Conservation (phyloP, 2,888 invertebrate species). For the Acanthosepion lycidas region DNA sequence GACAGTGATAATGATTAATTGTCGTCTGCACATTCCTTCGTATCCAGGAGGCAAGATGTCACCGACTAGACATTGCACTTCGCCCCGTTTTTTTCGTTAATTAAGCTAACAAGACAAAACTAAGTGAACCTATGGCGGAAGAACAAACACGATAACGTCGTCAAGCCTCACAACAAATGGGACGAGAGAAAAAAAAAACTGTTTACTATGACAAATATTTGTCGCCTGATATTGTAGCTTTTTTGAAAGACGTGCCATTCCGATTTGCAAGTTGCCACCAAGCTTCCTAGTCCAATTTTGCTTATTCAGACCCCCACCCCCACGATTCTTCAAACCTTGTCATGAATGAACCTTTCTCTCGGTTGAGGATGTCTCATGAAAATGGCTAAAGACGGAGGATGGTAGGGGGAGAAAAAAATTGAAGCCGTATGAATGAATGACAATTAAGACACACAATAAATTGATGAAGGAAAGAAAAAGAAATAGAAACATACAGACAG, state of each 20-base stretch:
- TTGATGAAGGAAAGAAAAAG: too few relatives aligned
- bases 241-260: not conserved
- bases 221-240: not conserved
- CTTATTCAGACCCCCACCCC: not conserved
- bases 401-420: too few relatives aligned
- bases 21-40: not conserved
- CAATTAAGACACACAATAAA: too few relatives aligned
- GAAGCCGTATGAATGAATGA: too few relatives aligned
- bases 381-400: too few relatives aligned
- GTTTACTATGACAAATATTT: constrained; percentile 15
- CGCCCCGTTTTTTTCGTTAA: not conserved
- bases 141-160: not conserved
- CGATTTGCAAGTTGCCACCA: not conserved
- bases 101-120: not conserved
- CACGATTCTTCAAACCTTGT: not conserved
- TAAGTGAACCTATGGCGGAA: not conserved
- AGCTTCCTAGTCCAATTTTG: not conserved
- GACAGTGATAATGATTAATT: not conserved
- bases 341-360: not conserved
- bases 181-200: not conserved
- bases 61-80: not conserved
- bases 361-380: not conserved
- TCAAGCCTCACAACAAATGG: constrained; percentile 15
- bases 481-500: too few relatives aligned
- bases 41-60: not conserved